A percentile compares a stretch with the other conserved stretches of the same genome.
Evolutionary conservation across 2,888 invertebrate genomes (phyloP).

Genomic region (Eumerus sabulonum): DNA sequence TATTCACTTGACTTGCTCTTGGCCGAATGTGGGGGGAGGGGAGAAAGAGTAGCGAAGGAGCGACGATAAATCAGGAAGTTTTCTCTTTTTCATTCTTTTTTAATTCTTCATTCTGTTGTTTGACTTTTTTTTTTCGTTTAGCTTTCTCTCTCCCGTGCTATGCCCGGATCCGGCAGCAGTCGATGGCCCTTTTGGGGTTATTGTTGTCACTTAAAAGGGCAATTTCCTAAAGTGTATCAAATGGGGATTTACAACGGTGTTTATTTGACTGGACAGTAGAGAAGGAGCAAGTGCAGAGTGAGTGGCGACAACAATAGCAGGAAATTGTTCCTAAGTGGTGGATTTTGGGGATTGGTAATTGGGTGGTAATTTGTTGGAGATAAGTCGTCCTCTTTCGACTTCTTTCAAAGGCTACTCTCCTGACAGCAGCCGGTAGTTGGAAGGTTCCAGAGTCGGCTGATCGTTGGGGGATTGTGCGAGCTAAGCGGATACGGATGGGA

Average conservation of each 20-base stretch:
- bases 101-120: constrained; percentile 36
- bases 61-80: constrained; percentile 64
- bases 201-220: constrained; percentile 69
- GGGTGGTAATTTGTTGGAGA: constrained; percentile 65
- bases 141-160: constrained; percentile 18
- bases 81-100: constrained; percentile 19
- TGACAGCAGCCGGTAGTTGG: background rate
- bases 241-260: constrained; percentile 67
- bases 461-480: background rate
- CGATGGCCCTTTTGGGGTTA: constrained; percentile 69
- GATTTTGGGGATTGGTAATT: constrained; percentile 51
- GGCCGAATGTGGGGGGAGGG: constrained; percentile 43
- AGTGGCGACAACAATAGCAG: constrained; percentile 25
- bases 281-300: background rate
- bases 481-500: too few relatives aligned
- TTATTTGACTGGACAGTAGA: constrained; percentile 54
- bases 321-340: constrained; percentile 49
- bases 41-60: constrained; percentile 38
- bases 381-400: constrained; percentile 17
- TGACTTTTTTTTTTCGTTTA: constrained; percentile 32
- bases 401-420: background rate
- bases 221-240: constrained; percentile 67
- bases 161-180: constrained; percentile 27
- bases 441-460: background rate
- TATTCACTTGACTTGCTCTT: constrained; percentile 63